Percentiles rank a stretch among this genome's conserved stretches.
Evolutionary conservation across 2,797 vertebrate species (phyloP).

Genomic region (Crypturellus tataupa): DNA sequence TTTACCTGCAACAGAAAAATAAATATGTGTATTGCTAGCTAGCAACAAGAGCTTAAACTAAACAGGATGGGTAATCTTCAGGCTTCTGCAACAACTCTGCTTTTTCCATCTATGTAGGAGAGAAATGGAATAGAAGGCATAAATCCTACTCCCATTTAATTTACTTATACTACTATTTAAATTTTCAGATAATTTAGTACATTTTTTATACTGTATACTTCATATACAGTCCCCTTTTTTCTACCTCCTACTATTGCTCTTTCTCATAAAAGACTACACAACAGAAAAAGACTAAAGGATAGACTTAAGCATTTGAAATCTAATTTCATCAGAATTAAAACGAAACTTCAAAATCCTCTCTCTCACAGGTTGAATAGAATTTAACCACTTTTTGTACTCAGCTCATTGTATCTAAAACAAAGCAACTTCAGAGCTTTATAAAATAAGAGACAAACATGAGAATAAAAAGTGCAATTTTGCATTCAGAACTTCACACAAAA

Average conservation of each 20-base stretch:
- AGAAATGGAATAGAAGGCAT: background rate
- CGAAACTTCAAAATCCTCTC: background rate
- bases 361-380: background rate
- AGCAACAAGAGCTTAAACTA: background rate
- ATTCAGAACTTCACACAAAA: background rate
- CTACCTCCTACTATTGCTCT: background rate
- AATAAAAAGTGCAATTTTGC: background rate
- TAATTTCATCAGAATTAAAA: background rate
- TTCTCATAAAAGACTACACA: background rate
- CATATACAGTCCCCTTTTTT: background rate
- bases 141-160: background rate
- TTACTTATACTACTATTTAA: background rate
- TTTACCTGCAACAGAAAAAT: constrained; percentile 85
- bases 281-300: background rate
- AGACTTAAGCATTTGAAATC: background rate
- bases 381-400: background rate
- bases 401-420: background rate
- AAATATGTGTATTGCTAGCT: background rate
- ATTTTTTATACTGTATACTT: no score
- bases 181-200: background rate
- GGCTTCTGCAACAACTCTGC: background rate
- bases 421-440: background rate
- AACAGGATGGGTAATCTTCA: background rate
- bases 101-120: background rate
- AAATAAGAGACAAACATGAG: background rate